Conservation (phyloP, 2,113 vertebrate genomes). For the Columba janthina region DNA sequence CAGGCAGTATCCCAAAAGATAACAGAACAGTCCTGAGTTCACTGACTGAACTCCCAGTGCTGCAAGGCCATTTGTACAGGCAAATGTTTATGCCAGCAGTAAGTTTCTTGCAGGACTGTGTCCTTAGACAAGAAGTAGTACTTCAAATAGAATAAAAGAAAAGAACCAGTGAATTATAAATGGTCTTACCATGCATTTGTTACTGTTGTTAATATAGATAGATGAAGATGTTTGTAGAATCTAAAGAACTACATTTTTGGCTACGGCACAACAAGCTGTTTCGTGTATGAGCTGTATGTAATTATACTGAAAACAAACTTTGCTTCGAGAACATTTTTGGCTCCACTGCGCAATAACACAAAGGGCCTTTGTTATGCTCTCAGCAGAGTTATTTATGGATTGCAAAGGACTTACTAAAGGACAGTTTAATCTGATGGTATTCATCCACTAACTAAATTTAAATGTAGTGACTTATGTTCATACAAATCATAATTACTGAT, state of each 20-base stretch:
- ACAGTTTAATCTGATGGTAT: not conserved
- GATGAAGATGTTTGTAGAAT: not conserved
- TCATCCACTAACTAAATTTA: not conserved
- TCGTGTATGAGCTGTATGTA: conserved; percentile 53
- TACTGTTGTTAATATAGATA: not conserved
- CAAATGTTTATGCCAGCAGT: conserved; percentile 3
- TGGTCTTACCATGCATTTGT: not conserved
- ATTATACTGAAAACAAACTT: conserved; percentile 60
- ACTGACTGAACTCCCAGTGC: not conserved
- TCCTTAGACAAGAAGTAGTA: not conserved
- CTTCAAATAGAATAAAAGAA: not conserved
- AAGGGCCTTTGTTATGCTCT: conserved; percentile 27
- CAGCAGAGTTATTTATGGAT: conserved; percentile 8
- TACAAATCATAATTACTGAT: not conserved
- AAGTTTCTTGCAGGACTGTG: not conserved
- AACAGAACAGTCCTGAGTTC: not conserved
- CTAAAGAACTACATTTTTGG: conserved; percentile 13
- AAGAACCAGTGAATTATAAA: not conserved
- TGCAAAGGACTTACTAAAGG: not conserved
- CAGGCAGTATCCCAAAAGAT: not conserved
- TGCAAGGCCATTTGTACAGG: not conserved
- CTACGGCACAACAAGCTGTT: not conserved
- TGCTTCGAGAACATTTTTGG: conserved; percentile 60
- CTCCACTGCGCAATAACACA: conserved; percentile 22
- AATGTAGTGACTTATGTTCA: not conserved